Evolutionary conservation across 2,113 vertebrate species (phyloP).

Genomic region (Mus pahari): DNA sequence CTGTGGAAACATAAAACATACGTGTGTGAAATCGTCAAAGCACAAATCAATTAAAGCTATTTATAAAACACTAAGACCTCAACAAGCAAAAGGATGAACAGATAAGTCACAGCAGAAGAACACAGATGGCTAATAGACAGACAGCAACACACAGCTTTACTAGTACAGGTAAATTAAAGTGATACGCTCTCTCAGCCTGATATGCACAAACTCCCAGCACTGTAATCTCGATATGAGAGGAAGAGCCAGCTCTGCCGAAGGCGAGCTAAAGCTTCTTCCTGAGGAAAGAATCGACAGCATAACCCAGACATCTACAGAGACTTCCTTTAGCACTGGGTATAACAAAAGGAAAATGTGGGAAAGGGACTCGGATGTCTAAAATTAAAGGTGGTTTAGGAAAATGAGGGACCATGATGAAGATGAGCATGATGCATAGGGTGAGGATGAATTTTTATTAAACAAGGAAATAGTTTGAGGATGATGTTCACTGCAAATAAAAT

Average conservation of each 20-base stretch:
- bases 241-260: background rate
- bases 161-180: background rate
- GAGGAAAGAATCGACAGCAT: background rate
- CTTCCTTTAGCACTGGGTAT: background rate
- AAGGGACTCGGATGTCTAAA: background rate
- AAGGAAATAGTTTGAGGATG: constrained; percentile 10
- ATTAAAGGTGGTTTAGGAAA: constrained; percentile 15
- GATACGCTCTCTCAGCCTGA: background rate
- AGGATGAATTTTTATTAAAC: background rate
- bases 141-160: background rate
- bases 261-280: background rate
- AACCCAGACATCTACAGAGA: background rate
- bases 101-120: background rate
- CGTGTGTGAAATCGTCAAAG: background rate
- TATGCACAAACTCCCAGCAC: background rate
- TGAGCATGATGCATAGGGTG: background rate
- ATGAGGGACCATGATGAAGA: background rate
- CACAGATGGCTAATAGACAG: background rate
- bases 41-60: background rate
- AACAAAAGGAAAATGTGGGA: background rate
- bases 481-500: constrained; percentile 13
- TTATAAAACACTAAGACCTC: background rate
- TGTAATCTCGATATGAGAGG: background rate
- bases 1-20: background rate
- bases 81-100: background rate